Evolutionary conservation across 2,797 vertebrate species (phyloP).

Genomic region (Enoplosus armatus): DNA sequence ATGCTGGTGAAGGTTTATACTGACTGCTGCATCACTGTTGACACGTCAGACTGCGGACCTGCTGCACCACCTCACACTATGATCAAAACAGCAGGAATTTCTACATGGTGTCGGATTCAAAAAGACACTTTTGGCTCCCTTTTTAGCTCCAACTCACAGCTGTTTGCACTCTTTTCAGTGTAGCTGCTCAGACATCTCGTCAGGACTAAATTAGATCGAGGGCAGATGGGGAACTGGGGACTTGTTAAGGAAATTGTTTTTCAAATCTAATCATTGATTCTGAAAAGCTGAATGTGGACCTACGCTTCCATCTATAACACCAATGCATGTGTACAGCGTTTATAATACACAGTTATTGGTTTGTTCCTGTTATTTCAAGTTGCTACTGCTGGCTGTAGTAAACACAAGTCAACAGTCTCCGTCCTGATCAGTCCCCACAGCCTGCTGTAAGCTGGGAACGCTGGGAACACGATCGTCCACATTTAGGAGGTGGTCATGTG

Average conservation of each 20-base stretch:
- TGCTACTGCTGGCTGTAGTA: no score
- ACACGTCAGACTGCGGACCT: background rate
- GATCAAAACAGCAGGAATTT: background rate
- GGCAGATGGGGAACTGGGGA: background rate
- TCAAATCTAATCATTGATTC: background rate
- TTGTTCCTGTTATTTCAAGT: no score
- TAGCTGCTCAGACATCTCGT: background rate
- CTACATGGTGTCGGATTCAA: background rate
- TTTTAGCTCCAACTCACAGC: background rate
- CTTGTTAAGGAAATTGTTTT: background rate
- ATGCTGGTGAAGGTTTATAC: background rate
- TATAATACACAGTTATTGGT: background rate
- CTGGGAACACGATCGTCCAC: no score
- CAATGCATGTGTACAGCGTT: no score
- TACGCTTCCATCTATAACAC: background rate
- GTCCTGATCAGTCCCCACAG: no score
- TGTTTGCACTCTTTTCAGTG: background rate
- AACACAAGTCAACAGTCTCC: no score
- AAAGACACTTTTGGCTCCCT: background rate
- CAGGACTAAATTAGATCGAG: background rate
- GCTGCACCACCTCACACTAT: accelerated
- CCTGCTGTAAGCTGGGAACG: no score
- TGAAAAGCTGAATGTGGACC: background rate
- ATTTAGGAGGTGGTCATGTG: no score
- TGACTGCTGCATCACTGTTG: background rate